These are phyloP conservation scores for Nebria salina DNA, from an alignment of 2,888 invertebrate genomes.

Conservation along the genomic window DNA sequence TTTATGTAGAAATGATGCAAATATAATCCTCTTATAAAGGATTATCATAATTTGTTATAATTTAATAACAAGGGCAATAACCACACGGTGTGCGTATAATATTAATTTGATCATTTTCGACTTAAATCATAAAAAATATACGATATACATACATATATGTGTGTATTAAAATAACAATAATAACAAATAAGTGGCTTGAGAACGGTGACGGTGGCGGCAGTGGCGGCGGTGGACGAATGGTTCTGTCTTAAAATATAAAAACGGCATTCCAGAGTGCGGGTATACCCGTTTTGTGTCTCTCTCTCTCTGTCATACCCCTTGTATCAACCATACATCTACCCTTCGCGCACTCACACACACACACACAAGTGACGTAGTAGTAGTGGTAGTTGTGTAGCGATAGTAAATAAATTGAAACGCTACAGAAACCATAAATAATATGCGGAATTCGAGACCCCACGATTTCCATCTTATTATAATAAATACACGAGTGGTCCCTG, in stretches of 20 bases:
- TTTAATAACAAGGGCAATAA: too few relatives aligned
- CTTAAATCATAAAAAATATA: too few relatives aligned
- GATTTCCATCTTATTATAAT: conserved; percentile 60
- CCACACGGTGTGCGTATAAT: too few relatives aligned
- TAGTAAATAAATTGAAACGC: conserved; percentile 60
- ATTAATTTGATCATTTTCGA: too few relatives aligned
- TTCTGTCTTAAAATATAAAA: conserved; percentile 23
- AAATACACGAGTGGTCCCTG: conserved; percentile 51
- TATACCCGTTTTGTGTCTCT: not conserved
- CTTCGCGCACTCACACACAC: conserved; percentile 12
- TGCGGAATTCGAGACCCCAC: conserved; percentile 60
- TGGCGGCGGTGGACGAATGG: not conserved
- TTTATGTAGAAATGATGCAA: too few relatives aligned
- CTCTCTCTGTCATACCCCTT: not conserved
- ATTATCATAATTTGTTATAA: too few relatives aligned
- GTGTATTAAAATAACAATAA: conserved; percentile 16
- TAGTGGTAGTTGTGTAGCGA: not conserved
- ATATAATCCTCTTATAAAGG: too few relatives aligned
- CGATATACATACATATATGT: too few relatives aligned
- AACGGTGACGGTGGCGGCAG: too few relatives aligned
- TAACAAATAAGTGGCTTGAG: not conserved
- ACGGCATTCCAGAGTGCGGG: conserved; percentile 18
- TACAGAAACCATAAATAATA: conserved; percentile 61
- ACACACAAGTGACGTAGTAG: not conserved
- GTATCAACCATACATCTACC: not conserved